phyloP scores from a whole-genome alignment of 2,797 vertebrate species.

The Peromyscus melanophrys region DNA sequence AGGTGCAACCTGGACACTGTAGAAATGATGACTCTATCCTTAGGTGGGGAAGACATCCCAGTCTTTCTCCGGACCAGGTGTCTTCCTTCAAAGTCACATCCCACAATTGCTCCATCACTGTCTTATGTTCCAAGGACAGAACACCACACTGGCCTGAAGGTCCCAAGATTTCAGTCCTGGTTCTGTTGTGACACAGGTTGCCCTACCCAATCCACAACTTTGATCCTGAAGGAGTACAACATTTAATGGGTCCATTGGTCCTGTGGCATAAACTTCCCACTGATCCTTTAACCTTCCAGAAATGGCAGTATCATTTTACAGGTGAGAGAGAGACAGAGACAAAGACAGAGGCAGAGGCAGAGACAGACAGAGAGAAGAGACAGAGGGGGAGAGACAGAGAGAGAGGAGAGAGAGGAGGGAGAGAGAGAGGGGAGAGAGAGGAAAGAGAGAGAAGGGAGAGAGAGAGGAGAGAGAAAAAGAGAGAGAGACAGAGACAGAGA shows the following conservation, averaged over 20 bases:
- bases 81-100: constrained; percentile 35
- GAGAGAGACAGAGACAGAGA: too few species aligned
- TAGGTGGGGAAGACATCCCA: not conserved
- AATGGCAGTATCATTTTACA: not conserved
- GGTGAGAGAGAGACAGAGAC: not conserved
- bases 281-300: not conserved
- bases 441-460: too few species aligned
- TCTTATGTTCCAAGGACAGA: not conserved
- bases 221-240: not conserved
- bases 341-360: not conserved
- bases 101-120: too few species aligned
- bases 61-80: not conserved
- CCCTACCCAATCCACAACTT: not conserved
- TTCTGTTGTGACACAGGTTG: not conserved
- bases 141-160: not conserved
- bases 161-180: not conserved
- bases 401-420: too few species aligned
- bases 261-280: not conserved
- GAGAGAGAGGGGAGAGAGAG: not conserved
- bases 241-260: not conserved
- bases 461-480: too few species aligned
- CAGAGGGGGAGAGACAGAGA: too few species aligned
- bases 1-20: constrained; percentile 45
- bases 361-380: not conserved
- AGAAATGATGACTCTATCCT: constrained; percentile 67